Conservation (phyloP, 2,888 invertebrate genomes). For the Allacma fusca region DNA sequence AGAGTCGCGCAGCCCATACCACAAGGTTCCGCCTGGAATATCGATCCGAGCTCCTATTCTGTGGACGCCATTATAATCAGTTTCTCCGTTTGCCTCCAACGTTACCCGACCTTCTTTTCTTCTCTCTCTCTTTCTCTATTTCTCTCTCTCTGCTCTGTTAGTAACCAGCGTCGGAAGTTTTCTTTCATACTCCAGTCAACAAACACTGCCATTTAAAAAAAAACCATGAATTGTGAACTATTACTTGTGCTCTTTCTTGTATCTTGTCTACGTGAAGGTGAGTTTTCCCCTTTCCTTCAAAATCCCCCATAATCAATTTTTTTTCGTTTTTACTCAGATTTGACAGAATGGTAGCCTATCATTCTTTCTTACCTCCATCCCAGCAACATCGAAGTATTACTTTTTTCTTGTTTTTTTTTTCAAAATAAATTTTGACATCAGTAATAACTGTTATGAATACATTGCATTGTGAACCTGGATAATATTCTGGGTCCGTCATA, state of each 20-base stretch:
- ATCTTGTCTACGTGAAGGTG: slow-evolving; percentile 40
- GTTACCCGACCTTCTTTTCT: background rate
- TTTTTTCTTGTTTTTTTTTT: too few relatives aligned
- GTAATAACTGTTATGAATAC: too few relatives aligned
- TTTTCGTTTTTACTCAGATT: background rate
- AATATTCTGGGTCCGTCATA: too few relatives aligned
- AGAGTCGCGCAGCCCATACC: background rate
- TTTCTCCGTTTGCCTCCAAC: slow-evolving; percentile 13
- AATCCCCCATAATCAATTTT: background rate
- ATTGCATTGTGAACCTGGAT: too few relatives aligned
- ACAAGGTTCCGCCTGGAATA: slow-evolving; percentile 39
- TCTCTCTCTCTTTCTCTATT: slow-evolving; percentile 22
- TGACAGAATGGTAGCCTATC: too few relatives aligned
- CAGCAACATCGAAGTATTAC: too few relatives aligned
- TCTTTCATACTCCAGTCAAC: slow-evolving; percentile 12
- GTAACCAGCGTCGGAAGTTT: background rate
- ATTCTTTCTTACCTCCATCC: too few relatives aligned
- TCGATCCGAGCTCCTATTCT: slow-evolving; percentile 30
- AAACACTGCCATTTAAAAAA: slow-evolving; percentile 30
- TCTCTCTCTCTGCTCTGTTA: slow-evolving; percentile 31
- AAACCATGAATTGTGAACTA: slow-evolving; percentile 37
- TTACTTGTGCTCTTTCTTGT: slow-evolving; percentile 37
- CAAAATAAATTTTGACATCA: too few relatives aligned
- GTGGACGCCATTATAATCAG: slow-evolving; percentile 25
- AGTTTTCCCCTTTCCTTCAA: background rate